phyloP scores from a whole-genome alignment of 2,888 invertebrate genomes.

The Sarcophaga carnaria region DNA sequence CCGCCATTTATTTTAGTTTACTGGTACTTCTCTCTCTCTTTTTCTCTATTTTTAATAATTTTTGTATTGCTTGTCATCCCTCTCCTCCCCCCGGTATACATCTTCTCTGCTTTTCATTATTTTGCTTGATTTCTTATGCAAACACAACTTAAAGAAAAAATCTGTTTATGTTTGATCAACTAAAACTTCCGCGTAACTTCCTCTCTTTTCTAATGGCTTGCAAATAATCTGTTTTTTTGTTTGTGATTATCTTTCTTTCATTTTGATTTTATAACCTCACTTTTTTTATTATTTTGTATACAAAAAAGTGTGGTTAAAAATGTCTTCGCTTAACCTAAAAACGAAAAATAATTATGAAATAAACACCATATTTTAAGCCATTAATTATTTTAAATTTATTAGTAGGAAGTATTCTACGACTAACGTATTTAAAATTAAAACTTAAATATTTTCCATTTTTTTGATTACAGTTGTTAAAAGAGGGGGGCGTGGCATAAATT shows the following conservation, averaged over 20 bases:
- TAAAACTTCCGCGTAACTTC: conserved; percentile 69
- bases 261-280: conserved; percentile 3
- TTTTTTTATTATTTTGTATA: conserved; percentile 1
- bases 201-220: conserved; percentile 53
- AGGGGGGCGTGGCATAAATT: not conserved
- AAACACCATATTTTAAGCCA: not conserved
- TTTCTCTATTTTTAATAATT: not conserved
- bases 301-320: not conserved
- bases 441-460: not conserved
- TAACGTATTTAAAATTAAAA: not conserved
- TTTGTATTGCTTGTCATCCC: not conserved
- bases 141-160: conserved; percentile 8
- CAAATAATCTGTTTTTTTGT: conserved; percentile 32
- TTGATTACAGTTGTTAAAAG: no score
- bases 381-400: not conserved
- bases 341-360: conserved; percentile 19
- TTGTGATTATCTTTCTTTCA: not conserved
- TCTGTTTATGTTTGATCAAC: conserved; percentile 48
- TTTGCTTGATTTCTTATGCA: not conserved
- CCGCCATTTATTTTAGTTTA: conserved; percentile 14
- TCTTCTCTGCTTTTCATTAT: not conserved
- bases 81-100: not conserved
- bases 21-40: not conserved
- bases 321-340: not conserved
- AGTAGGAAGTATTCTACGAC: not conserved